These are phyloP conservation scores for Panzeria rudis DNA, from an alignment of 2,888 invertebrate species.

Conservation along the genomic window DNA sequence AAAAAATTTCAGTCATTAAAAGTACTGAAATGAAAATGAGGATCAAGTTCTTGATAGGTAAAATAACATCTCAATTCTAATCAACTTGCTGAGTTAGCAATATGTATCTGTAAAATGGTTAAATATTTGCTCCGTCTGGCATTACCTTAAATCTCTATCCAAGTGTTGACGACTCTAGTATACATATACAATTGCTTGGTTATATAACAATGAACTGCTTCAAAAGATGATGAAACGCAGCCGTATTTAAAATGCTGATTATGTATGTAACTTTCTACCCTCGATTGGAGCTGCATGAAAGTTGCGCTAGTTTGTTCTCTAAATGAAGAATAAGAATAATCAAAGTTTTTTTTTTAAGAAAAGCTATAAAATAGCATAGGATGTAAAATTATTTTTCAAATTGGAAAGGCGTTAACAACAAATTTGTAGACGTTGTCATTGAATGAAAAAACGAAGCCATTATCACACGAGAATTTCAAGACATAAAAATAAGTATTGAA, in stretches of 20 bases:
- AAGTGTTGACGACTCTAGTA: background rate
- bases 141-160: background rate
- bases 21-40: too few relatives aligned
- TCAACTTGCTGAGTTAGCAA: too few relatives aligned
- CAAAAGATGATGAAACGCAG: conserved; percentile 4
- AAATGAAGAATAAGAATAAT: conserved; percentile 5
- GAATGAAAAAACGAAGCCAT: too few relatives aligned
- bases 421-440: background rate
- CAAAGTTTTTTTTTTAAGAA: background rate
- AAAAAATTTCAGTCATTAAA: too few relatives aligned
- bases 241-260: background rate
- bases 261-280: background rate
- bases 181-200: conserved; percentile 25
- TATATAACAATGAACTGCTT: conserved; percentile 16
- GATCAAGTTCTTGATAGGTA: too few relatives aligned
- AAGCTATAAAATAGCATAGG: background rate
- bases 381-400: background rate
- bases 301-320: background rate
- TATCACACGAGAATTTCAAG: too few relatives aligned
- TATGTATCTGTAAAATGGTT: too few relatives aligned
- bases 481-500: too few relatives aligned
- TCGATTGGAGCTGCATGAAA: background rate
- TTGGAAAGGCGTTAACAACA: background rate
- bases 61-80: too few relatives aligned
- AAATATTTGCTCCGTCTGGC: background rate